Conservation (phyloP, 2,113 vertebrate species). For the Condylura cristata region DNA sequence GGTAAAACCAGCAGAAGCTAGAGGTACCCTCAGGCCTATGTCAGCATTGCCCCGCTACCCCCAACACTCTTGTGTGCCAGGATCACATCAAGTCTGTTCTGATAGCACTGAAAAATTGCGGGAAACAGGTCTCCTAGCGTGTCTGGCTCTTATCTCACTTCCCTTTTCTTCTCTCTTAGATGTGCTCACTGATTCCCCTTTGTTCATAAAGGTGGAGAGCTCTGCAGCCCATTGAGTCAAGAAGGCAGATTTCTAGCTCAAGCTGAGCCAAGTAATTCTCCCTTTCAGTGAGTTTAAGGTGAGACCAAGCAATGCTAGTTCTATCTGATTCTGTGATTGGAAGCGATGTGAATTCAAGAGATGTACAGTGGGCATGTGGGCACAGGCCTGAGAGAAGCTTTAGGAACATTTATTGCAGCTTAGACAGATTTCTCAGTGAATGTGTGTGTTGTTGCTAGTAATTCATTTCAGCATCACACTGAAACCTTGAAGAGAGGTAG, state of each 20-base stretch:
- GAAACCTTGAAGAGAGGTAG: not conserved
- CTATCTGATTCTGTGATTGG: not conserved
- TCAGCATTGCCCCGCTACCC: not conserved
- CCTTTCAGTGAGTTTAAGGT: not conserved
- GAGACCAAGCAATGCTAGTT: not conserved
- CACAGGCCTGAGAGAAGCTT: no score
- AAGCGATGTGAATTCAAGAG: not conserved
- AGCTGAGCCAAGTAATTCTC: not conserved
- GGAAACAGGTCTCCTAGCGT: not conserved
- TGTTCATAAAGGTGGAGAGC: not conserved
- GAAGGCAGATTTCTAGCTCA: not conserved
- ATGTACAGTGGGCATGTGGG: not conserved
- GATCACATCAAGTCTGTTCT: not conserved
- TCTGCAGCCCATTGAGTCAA: not conserved
- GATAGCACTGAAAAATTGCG: not conserved
- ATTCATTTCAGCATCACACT: not conserved
- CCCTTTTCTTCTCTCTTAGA: not conserved
- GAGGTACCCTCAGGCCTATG: no score
- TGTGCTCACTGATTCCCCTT: not conserved
- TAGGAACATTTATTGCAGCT: not conserved
- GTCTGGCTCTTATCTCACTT: not conserved
- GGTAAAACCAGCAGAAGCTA: no score
- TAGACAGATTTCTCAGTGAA: not conserved
- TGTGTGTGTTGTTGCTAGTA: not conserved
- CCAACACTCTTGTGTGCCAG: not conserved